Conservation (phyloP, 2,113 vertebrate genomes). For the Campylorhamphus procurvoides region DNA sequence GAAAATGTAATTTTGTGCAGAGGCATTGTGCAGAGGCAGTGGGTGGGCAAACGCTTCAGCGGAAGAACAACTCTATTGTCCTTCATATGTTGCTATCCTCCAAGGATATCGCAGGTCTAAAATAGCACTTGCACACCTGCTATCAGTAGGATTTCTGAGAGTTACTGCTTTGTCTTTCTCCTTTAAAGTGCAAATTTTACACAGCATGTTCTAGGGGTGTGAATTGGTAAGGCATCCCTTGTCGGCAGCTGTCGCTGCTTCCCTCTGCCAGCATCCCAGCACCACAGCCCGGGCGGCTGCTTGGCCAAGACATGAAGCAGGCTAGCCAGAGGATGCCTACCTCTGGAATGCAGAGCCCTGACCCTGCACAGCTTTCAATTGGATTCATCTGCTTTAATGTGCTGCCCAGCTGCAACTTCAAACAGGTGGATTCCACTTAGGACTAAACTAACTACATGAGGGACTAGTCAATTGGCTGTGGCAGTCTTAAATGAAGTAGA, state of each 20-base stretch:
- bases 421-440: fast-evolving
- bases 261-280: neutral
- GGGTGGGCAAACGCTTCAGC: neutral
- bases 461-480: neutral
- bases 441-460: neutral
- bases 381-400: neutral
- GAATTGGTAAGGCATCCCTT: neutral
- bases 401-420: neutral
- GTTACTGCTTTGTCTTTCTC: neutral
- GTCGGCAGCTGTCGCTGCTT: neutral
- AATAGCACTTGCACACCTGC: neutral
- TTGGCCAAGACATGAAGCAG: fast-evolving
- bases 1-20: neutral
- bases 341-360: fast-evolving
- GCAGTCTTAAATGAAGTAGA: neutral
- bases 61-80: neutral
- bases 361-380: neutral
- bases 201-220: neutral
- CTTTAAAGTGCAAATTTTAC: neutral
- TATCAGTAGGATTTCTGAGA: neutral
- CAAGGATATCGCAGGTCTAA: neutral
- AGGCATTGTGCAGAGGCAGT: neutral
- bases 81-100: neutral
- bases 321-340: neutral
- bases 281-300: neutral